A percentile compares a stretch with the other conserved stretches of the same genome.
Evolutionary conservation across 2,888 invertebrate species (phyloP).

Genomic region (Lacanobia wlatinum): DNA sequence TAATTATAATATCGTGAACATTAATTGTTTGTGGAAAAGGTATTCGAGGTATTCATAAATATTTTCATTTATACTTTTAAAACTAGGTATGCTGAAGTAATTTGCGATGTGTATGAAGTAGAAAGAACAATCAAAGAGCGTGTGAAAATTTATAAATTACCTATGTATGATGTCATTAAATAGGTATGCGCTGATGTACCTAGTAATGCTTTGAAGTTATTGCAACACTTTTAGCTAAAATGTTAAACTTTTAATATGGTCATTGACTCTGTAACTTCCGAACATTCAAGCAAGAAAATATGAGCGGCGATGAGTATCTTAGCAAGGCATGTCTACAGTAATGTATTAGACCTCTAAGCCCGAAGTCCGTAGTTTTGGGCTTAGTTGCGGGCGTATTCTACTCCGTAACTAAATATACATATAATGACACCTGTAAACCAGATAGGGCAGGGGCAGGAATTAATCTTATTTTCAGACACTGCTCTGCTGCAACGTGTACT

Average conservation of each 20-base stretch:
- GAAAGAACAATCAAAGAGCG: constrained; percentile 48
- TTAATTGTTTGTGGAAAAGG: constrained; percentile 47
- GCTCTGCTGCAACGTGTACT: no score
- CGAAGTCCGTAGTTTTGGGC: no score
- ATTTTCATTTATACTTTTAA: constrained; percentile 11
- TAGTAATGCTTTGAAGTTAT: constrained; percentile 14
- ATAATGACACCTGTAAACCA: no score
- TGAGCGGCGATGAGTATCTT: background rate
- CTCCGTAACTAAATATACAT: no score
- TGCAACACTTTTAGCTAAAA: constrained; percentile 5
- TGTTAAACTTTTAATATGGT: background rate
- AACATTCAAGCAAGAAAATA: background rate
- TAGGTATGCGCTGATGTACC: constrained; percentile 12
- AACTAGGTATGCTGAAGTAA: constrained; percentile 14
- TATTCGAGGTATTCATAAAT: constrained; percentile 41
- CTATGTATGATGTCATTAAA: constrained; percentile 32
- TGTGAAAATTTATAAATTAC: constrained; percentile 54
- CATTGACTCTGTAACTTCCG: constrained; percentile 25
- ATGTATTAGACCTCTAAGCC: no score
- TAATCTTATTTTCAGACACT: no score
- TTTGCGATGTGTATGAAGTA: constrained; percentile 20
- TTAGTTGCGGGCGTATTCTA: no score
- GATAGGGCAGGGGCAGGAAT: no score
- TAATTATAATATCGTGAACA: constrained; percentile 54
- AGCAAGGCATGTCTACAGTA: background rate